Percentiles rank a stretch among this genome's conserved stretches.
Evolutionary conservation across 2,113 vertebrate genomes (phyloP).

Genomic region (Sclerurus mexicanus): DNA sequence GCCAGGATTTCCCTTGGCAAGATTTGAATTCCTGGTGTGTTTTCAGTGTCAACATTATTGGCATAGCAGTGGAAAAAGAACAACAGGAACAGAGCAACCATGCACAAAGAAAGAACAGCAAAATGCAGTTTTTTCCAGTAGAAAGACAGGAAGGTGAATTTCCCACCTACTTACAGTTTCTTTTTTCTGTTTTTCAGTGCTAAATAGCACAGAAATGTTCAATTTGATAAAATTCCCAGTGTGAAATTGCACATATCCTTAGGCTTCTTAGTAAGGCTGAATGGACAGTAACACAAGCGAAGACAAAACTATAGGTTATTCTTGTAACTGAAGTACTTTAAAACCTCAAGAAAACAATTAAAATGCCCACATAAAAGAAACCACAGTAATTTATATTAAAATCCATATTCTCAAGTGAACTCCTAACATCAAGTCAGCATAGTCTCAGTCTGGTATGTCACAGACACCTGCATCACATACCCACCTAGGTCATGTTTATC

Average conservation of each 20-base stretch:
- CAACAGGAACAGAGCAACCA: not conserved
- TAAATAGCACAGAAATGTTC: not conserved
- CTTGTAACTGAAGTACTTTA: not conserved
- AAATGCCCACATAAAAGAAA: not conserved
- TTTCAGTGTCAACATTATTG: not conserved
- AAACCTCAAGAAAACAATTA: not conserved
- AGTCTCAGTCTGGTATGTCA: not conserved
- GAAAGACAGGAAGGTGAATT: not conserved
- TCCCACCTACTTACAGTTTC: not conserved
- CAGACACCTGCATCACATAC: not conserved
- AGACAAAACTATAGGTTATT: not conserved
- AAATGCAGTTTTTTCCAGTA: fast-evolving
- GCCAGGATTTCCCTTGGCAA: not conserved
- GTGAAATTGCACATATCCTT: not conserved
- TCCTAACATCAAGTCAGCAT: not conserved
- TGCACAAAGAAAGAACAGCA: not conserved
- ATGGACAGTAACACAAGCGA: not conserved
- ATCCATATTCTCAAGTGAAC: not conserved
- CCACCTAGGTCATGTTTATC: not conserved
- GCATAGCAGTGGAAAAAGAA: not conserved
- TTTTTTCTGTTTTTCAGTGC: not conserved
- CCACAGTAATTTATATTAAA: not conserved
- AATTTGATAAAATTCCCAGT: not conserved
- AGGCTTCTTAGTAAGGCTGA: not conserved
- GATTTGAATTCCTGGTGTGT: not conserved